These are phyloP conservation scores for Microtus obscurus DNA, from an alignment of 2,797 vertebrate genomes.

Conservation along the genomic window DNA sequence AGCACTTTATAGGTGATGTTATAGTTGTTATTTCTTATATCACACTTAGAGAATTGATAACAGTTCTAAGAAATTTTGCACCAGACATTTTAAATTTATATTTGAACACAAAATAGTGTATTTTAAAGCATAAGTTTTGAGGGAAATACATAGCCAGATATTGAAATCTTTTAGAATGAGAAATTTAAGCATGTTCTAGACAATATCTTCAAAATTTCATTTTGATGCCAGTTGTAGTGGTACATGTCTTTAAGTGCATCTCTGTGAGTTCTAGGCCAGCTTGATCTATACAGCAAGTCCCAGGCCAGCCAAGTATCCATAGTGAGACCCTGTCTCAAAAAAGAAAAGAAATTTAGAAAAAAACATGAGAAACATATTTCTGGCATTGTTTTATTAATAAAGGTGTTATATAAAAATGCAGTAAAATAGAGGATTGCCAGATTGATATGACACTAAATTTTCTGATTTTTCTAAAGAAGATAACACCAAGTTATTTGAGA, in stretches of 20 bases:
- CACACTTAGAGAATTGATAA: background rate
- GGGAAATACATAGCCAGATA: background rate
- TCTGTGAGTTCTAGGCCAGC: background rate
- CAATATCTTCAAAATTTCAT: background rate
- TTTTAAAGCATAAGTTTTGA: slow-evolving; percentile 17
- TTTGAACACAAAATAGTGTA: background rate
- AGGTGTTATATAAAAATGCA: background rate
- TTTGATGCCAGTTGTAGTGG: background rate
- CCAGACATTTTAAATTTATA: background rate
- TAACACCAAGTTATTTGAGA: background rate
- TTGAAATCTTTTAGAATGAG: slow-evolving; percentile 19
- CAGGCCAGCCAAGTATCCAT: background rate
- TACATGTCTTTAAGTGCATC: background rate
- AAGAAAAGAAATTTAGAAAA: background rate
- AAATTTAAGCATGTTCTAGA: background rate
- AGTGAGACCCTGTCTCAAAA: too few species aligned
- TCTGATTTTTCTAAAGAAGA: background rate
- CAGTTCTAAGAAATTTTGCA: background rate
- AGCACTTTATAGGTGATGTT: background rate
- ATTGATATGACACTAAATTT: background rate
- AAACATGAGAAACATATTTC: background rate
- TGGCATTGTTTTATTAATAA: background rate
- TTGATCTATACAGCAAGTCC: background rate
- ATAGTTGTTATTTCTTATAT: background rate
- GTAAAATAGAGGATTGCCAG: background rate